Conservation (phyloP, 1,140 invertebrate species). For the Saccostrea echinata region DNA sequence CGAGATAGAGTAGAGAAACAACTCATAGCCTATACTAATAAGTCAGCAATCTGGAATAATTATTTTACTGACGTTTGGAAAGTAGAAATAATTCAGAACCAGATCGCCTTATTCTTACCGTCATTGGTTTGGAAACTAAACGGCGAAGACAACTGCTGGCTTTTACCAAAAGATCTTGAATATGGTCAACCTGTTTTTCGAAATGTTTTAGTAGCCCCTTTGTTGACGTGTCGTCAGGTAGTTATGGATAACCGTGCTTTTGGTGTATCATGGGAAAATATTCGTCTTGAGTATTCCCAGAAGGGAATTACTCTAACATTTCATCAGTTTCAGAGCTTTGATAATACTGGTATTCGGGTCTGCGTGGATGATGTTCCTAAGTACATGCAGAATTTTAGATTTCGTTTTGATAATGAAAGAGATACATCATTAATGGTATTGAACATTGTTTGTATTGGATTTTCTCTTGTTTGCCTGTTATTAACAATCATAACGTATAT, state of each 20-base stretch:
- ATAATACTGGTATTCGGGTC: background rate
- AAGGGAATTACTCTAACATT: background rate
- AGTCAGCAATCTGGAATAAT: background rate
- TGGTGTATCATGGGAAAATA: slow-evolving; percentile 5
- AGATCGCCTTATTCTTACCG: background rate
- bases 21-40: background rate
- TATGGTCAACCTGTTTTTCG: background rate
- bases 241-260: background rate
- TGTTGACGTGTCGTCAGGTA: background rate
- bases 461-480: background rate
- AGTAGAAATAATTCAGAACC: background rate
- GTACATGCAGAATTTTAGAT: background rate
- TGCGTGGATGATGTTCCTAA: background rate
- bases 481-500: background rate
- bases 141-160: background rate
- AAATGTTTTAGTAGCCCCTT: background rate
- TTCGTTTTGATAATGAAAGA: background rate
- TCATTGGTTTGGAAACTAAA: background rate
- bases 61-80: background rate
- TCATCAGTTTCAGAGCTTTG: background rate
- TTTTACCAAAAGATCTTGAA: background rate
- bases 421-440: background rate
- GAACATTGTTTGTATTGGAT: background rate
- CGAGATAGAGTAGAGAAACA: background rate
- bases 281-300: background rate